These are phyloP conservation scores for Pammene aurita DNA, from an alignment of 2,888 invertebrate genomes.

Conservation along the genomic window DNA sequence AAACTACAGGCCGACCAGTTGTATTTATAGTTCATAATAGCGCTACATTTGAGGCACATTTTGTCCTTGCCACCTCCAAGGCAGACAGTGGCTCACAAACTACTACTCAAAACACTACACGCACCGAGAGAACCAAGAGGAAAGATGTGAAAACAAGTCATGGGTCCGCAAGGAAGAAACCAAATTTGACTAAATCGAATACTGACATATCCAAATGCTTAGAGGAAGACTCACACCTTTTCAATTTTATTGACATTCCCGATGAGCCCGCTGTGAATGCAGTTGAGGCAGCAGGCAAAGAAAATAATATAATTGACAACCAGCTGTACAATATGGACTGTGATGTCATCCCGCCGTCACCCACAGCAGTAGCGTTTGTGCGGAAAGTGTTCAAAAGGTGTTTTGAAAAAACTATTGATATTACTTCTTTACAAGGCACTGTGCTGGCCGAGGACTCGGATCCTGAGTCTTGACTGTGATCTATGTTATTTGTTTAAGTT, in stretches of 20 bases:
- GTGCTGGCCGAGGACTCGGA: conserved; percentile 90
- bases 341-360: conserved; percentile 84
- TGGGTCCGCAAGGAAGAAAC: conserved; percentile 66
- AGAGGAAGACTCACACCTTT: conserved; percentile 78
- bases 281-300: conserved; percentile 45
- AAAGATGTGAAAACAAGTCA: conserved; percentile 53
- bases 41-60: conserved; percentile 89
- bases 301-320: conserved; percentile 48
- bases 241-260: conserved; percentile 76
- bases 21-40: conserved; percentile 89
- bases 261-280: conserved; percentile 52
- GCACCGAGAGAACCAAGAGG: conserved; percentile 59
- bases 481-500: conserved; percentile 21
- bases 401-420: conserved; percentile 88
- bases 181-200: conserved; percentile 59
- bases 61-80: conserved; percentile 91
- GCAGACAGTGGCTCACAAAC: conserved; percentile 76
- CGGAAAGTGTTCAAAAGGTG: conserved; percentile 88
- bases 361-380: conserved; percentile 83
- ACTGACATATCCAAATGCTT: conserved; percentile 67
- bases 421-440: conserved; percentile 81
- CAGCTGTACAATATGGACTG: conserved; percentile 57
- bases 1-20: conserved; percentile 90
- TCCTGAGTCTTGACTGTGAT: conserved; percentile 68
- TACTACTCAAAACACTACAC: conserved; percentile 70